These are phyloP conservation scores for Megaceryle maxima DNA, from an alignment of 2,113 vertebrate genomes.

Conservation along the genomic window DNA sequence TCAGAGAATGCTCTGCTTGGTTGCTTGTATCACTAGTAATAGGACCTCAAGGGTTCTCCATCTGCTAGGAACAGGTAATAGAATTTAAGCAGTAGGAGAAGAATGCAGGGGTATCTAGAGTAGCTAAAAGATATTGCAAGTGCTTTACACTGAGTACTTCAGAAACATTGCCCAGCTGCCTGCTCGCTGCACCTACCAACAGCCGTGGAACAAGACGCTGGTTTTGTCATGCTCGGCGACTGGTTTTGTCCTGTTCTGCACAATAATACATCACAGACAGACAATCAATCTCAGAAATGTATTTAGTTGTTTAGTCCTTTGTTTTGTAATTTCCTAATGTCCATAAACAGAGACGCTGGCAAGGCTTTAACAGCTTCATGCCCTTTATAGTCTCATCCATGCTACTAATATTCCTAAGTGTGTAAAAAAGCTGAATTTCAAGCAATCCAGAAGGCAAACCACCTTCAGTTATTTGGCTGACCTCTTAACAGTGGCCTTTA, in stretches of 20 bases:
- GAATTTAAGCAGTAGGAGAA: neutral
- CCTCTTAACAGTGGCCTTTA: neutral
- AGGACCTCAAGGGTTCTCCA: neutral
- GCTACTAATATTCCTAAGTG: neutral
- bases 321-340: neutral
- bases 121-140: neutral
- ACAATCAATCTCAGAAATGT: neutral
- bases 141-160: neutral
- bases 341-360: neutral
- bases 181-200: neutral
- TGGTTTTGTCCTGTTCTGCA: neutral
- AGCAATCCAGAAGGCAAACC: neutral
- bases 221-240: rapidly evolving
- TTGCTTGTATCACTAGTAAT: neutral
- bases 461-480: neutral
- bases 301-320: neutral
- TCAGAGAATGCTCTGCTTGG: neutral
- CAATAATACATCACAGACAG: neutral
- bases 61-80: neutral
- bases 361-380: neutral
- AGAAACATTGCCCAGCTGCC: neutral
- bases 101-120: neutral
- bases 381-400: neutral
- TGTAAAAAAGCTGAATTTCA: neutral
- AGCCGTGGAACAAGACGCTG: neutral